Conservation (phyloP, 1,140 invertebrate species). For the Drosophila pachea region DNA sequence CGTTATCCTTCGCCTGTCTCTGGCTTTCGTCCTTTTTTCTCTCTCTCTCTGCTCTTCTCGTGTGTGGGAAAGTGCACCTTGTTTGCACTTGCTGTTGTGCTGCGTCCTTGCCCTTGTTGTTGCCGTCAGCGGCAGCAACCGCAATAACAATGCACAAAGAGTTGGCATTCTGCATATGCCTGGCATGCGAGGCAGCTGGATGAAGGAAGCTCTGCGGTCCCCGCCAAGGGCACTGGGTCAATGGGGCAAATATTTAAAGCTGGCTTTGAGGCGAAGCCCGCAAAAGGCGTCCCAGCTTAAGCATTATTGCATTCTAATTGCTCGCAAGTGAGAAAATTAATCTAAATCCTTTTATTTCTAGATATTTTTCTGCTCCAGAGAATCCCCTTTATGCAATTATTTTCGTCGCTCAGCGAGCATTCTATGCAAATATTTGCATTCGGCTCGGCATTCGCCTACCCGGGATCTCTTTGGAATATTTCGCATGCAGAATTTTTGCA, state of each 20-base stretch:
- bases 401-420: neutral
- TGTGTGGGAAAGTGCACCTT: constrained; percentile 40
- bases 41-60: constrained; percentile 2
- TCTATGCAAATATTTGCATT: neutral
- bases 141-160: constrained; percentile 29
- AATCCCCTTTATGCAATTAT: neutral
- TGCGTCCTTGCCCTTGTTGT: constrained; percentile 68
- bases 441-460: too few species aligned
- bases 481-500: constrained; percentile 1
- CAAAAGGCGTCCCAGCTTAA: too few species aligned
- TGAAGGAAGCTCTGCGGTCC: too few species aligned
- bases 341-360: neutral
- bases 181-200: constrained; percentile 54
- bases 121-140: constrained; percentile 14
- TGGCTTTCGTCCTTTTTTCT: too few species aligned
- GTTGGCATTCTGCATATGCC: constrained; percentile 69
- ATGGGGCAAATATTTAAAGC: constrained; percentile 23
- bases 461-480: neutral
- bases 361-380: neutral
- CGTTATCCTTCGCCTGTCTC: constrained; percentile 17
- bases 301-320: too few species aligned
- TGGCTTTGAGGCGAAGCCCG: neutral
- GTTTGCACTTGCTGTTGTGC: constrained; percentile 59
- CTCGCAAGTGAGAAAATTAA: neutral
- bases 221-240: constrained; percentile 51